Conservation (phyloP, 2,797 vertebrate genomes). For the Myripristis murdjan region DNA sequence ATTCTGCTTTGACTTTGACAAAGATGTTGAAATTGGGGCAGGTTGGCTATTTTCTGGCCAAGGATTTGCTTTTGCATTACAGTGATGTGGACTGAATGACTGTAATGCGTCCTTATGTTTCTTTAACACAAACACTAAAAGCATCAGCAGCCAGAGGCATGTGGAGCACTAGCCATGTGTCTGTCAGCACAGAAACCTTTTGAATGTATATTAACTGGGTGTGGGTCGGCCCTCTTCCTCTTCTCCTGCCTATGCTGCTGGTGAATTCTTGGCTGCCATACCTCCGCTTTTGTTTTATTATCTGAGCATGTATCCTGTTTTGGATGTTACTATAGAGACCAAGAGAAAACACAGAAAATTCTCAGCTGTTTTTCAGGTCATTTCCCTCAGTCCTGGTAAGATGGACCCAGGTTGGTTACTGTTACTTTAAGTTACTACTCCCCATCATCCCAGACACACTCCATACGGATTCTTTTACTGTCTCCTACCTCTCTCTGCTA, state of each 20-base stretch:
- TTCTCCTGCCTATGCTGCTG: conserved; percentile 43
- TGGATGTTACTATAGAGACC: conserved; percentile 77
- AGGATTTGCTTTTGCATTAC: not conserved
- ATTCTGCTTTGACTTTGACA: conserved; percentile 20
- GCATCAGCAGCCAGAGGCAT: conserved; percentile 11
- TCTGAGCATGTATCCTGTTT: conserved; percentile 84
- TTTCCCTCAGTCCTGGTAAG: conserved; percentile 50
- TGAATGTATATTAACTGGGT: conserved; percentile 41
- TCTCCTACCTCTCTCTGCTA: conserved; percentile 46
- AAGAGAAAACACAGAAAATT: conserved; percentile 71
- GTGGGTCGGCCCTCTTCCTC: conserved; percentile 55
- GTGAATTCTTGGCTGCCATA: conserved; percentile 68
- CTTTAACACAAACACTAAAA: conserved; percentile 36
- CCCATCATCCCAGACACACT: conserved; percentile 24
- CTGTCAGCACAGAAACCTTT: conserved; percentile 44
- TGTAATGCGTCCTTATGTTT: conserved; percentile 32
- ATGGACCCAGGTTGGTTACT: conserved; percentile 32
- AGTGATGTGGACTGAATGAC: conserved; percentile 9
- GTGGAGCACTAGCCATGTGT: conserved; percentile 5
- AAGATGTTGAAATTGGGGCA: conserved; percentile 29
- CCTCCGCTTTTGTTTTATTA: conserved; percentile 81
- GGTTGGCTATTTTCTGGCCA: not conserved
- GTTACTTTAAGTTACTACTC: conserved; percentile 30
- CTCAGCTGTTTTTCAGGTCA: conserved; percentile 65
- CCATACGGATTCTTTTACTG: conserved; percentile 16